Evolutionary conservation across 2,797 vertebrate species (phyloP).

Genomic region (Atherinosoma microstoma): DNA sequence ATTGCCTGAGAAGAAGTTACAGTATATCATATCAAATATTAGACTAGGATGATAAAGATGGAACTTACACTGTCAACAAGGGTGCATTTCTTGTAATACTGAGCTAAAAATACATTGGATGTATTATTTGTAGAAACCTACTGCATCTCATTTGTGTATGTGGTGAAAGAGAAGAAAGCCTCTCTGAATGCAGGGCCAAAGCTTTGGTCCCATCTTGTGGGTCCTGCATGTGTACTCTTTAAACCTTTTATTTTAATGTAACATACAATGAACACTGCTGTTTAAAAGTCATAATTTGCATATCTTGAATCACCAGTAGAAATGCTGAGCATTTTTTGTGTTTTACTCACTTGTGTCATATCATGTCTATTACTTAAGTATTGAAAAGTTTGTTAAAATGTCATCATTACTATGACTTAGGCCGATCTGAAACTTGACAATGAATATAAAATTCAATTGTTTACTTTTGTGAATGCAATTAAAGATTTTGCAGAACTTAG

Average conservation of each 20-base stretch:
- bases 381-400: background rate
- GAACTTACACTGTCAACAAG: background rate
- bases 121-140: no score
- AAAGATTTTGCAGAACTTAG: no score
- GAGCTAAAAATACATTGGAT: no score
- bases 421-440: background rate
- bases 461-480: no score
- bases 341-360: background rate
- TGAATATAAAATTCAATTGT: no score
- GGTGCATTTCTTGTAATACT: no score
- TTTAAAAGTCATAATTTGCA: background rate
- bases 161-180: no score
- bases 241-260: slow-evolving; percentile 3
- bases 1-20: background rate
- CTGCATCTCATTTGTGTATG: no score
- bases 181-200: no score
- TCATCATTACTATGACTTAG: background rate
- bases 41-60: background rate
- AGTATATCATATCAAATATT: background rate
- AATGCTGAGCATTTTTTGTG: background rate
- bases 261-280: background rate
- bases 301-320: background rate
- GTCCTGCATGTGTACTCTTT: background rate
- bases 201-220: no score
- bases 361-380: background rate